Conservation (phyloP, 1,140 invertebrate genomes). For the Triops longicaudatus region DNA sequence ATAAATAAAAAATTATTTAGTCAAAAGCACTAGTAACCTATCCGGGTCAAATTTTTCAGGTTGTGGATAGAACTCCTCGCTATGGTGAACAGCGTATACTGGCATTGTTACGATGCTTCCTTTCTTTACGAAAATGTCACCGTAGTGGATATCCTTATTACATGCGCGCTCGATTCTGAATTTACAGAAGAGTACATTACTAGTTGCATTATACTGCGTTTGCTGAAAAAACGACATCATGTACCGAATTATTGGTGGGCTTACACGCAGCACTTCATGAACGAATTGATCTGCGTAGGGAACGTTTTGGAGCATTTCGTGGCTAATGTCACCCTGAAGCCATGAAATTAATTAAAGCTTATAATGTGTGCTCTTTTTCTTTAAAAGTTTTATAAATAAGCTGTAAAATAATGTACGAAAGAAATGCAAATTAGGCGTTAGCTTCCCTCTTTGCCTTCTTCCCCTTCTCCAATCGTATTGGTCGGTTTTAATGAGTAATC, state of each 20-base stretch:
- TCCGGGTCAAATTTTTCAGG: constrained; percentile 54
- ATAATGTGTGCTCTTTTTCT: too few species aligned
- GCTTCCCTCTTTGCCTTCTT: too few species aligned
- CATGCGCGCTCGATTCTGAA: constrained; percentile 29
- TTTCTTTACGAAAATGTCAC: constrained; percentile 38
- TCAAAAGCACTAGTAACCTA: constrained; percentile 43
- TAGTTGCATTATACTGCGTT: too few species aligned
- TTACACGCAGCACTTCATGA: constrained; percentile 47
- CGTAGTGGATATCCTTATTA: constrained; percentile 33
- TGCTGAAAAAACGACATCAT: too few species aligned
- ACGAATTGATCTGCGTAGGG: constrained; percentile 42
- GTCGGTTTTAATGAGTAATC: too few species aligned
- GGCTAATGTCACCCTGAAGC: constrained; percentile 44
- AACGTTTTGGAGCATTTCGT: constrained; percentile 52
- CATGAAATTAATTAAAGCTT: too few species aligned
- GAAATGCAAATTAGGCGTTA: too few species aligned
- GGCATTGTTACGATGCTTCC: constrained; percentile 53
- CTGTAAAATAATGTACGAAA: too few species aligned
- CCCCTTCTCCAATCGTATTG: too few species aligned
- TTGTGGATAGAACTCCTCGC: constrained; percentile 48
- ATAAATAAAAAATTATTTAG: neutral
- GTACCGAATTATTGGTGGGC: constrained; percentile 40
- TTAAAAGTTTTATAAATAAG: too few species aligned
- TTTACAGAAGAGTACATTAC: too few species aligned
- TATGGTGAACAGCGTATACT: constrained; percentile 51